Conservation (phyloP, 2,113 vertebrate species). For the Onychostruthus taczanowskii region DNA sequence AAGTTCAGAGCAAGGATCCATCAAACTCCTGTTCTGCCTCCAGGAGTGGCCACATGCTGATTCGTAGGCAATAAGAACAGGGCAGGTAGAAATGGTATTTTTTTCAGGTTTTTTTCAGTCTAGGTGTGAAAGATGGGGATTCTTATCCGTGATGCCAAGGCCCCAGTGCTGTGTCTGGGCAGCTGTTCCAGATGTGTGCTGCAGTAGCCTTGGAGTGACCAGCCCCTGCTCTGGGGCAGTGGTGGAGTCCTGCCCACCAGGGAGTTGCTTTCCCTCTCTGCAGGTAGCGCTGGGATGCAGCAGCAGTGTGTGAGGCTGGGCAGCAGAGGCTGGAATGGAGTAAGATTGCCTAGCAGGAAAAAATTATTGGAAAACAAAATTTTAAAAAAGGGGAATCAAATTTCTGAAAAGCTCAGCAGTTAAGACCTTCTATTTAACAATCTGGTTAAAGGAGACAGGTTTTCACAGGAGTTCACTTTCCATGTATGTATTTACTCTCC, state of each 20-base stretch:
- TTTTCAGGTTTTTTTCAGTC: background rate
- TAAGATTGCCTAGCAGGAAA: background rate
- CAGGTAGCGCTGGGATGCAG: fast-evolving
- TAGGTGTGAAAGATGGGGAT: background rate
- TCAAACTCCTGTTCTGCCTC: background rate
- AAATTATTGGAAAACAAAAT: background rate
- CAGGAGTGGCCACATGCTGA: fast-evolving
- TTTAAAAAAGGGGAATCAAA: background rate
- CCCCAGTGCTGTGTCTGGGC: background rate
- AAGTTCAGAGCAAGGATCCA: background rate
- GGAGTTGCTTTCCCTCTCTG: background rate
- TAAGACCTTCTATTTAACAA: background rate
- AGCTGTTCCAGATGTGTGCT: background rate
- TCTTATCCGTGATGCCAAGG: background rate
- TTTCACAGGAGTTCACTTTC: background rate
- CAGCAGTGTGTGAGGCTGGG: background rate
- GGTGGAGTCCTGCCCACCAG: background rate
- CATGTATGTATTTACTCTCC: background rate
- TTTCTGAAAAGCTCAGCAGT: background rate
- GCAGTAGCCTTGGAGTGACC: background rate
- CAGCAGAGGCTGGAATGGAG: background rate
- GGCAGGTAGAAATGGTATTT: no score
- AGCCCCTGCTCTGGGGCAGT: fast-evolving
- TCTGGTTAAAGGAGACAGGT: background rate
- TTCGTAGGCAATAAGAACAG: background rate